phyloP scores from a whole-genome alignment of 1,140 invertebrate species.

The Aphelinus atriplicis region DNA sequence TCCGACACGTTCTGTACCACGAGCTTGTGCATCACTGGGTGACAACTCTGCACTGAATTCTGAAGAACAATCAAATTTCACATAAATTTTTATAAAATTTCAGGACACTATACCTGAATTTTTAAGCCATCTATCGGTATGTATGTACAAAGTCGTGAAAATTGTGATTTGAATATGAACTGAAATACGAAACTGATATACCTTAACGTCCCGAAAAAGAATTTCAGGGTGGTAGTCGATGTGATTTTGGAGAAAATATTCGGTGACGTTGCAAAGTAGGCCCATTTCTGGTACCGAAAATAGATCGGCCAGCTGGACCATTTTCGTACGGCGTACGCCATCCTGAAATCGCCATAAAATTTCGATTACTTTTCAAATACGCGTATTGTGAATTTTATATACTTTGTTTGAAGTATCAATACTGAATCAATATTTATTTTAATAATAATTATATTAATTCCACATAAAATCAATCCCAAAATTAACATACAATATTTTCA shows the following conservation, averaged over 20 bases:
- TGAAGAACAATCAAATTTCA: constrained; percentile 53
- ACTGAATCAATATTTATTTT: too few relatives aligned
- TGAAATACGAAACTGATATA: constrained; percentile 58
- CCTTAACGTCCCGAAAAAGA: constrained; percentile 93
- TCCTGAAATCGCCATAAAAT: constrained; percentile 48
- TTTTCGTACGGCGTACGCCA: constrained; percentile 70
- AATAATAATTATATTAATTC: too few relatives aligned
- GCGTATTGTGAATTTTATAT: background rate
- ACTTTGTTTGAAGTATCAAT: background rate
- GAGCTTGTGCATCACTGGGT: constrained; percentile 90
- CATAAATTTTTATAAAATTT: background rate
- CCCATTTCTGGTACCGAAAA: constrained; percentile 97
- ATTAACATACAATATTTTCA: too few relatives aligned
- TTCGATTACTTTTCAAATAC: background rate
- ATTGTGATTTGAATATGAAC: too few relatives aligned
- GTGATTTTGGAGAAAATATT: constrained; percentile 89
- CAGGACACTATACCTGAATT: too few relatives aligned
- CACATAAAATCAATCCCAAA: too few relatives aligned
- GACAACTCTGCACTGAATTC: constrained; percentile 89
- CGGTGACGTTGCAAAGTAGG: constrained; percentile 90
- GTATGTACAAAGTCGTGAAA: too few relatives aligned
- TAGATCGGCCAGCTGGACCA: constrained; percentile 96
- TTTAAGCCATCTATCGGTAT: too few relatives aligned
- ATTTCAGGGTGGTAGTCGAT: constrained; percentile 96
- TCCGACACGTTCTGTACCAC: constrained; percentile 82